These are phyloP conservation scores for Mesaphorura yosii DNA, from an alignment of 1,140 invertebrate genomes.

Conservation along the genomic window DNA sequence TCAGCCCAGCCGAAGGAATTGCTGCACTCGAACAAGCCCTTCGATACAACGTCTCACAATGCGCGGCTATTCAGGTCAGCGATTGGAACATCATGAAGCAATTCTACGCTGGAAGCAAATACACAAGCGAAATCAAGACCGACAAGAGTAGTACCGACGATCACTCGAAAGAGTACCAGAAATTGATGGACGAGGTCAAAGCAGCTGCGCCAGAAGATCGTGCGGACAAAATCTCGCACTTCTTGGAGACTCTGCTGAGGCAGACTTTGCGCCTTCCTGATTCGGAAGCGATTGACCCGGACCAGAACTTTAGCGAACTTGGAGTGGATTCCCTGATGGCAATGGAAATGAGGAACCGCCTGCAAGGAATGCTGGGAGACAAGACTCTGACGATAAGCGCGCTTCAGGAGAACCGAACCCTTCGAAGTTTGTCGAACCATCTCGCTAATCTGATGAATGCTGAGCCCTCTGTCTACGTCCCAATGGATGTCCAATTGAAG, in stretches of 20 bases:
- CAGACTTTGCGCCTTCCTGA: neutral
- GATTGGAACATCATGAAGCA: slow-evolving; percentile 6
- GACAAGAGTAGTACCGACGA: neutral
- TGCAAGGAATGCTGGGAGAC: slow-evolving; percentile 7
- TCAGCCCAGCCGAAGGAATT: slow-evolving; percentile 4
- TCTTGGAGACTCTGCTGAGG: neutral
- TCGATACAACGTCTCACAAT: neutral
- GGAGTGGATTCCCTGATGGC: slow-evolving; percentile 10
- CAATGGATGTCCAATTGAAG: neutral
- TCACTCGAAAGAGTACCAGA: neutral
- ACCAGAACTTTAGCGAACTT: slow-evolving; percentile 7
- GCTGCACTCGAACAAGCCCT: neutral
- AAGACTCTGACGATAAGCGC: slow-evolving; percentile 10
- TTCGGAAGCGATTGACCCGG: neutral
- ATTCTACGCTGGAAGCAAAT: neutral
- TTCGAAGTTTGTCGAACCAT: slow-evolving; percentile 4
- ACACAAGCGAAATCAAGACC: slow-evolving; percentile 1
- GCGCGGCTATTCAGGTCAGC: neutral
- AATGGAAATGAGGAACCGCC: slow-evolving; percentile 8
- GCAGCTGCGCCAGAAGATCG: neutral
- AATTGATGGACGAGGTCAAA: slow-evolving; percentile 5
- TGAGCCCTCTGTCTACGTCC: neutral
- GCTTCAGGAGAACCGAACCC: slow-evolving; percentile 10
- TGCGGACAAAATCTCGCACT: slow-evolving; percentile 2
- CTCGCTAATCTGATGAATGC: slow-evolving; percentile 11